Base-by-base conservation (phyloP, 2,888 invertebrate genomes). In the Carabus problematicus region DNA sequence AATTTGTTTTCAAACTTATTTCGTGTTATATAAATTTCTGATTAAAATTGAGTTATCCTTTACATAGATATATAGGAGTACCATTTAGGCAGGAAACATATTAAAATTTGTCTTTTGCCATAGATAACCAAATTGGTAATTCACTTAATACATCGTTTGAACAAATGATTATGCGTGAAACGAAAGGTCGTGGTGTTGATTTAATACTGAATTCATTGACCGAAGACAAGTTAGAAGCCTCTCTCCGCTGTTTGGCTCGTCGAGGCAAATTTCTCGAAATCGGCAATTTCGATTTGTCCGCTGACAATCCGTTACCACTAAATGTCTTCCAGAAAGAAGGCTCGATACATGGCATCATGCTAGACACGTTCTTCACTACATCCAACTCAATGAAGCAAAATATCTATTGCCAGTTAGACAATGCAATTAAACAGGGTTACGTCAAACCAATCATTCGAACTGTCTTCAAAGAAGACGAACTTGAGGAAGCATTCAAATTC, bases 121-220 rank as follows among this genome's bases (percentile, higher is more conserved):
- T n/a, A 84, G 85, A 85, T 67, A 83, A 84, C 49, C 87, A 94
- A 77, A 94, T 98, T 77, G 93, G 94, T 16, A 94, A 95, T 80
- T 94, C 97, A 8, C 88, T 94, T 75, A 91, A 95, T 78, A 86
- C 89, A 0, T 89, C 91, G 0, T 98, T 98, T 80, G 97, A 97
- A 79, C 87, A 89, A 73, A 89, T 96, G 87, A 87, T 98, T 64
- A 85, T 91, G 74, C 85, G 84, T 56, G 87, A 89, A 76, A 97
- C 97, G 0, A 85, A 90, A 7, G 97, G 97, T 9, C 85, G 85
- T 74, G 97, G 97, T 43, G 97, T 98, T 0, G 94, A 98, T 77
- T 83, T 97, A 63, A 92, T 98, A 11, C 82, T 95, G 7, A 98
- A 98, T 80, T 97, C 96, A 0, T 82, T 98, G 52, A 89, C 97